Conservation (phyloP, 2,113 vertebrate species). For the Sander vitreus region DNA sequence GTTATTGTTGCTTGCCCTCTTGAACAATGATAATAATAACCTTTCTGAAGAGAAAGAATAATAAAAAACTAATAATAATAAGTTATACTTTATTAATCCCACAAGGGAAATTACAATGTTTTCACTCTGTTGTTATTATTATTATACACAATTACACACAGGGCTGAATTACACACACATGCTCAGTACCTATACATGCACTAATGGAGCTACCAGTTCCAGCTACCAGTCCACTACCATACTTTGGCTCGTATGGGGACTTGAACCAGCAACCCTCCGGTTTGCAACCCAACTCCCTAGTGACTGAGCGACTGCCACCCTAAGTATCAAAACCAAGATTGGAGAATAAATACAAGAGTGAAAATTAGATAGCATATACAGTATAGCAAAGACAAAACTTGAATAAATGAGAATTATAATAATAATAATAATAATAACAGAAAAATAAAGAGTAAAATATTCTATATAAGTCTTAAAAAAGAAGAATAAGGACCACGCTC, state of each 20-base stretch:
- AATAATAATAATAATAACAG: background rate
- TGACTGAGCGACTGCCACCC: too few relatives aligned
- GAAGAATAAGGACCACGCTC: background rate
- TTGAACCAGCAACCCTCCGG: too few relatives aligned
- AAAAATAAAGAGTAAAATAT: background rate
- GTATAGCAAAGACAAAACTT: background rate
- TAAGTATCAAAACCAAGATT: background rate
- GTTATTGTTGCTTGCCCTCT: conserved; percentile 16
- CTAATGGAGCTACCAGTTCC: too few relatives aligned
- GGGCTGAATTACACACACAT: too few relatives aligned
- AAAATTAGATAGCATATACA: background rate
- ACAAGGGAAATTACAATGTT: too few relatives aligned
- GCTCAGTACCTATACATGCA: too few relatives aligned
- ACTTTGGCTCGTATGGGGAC: too few relatives aligned
- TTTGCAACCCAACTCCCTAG: too few relatives aligned
- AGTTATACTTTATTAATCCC: too few relatives aligned
- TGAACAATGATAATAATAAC: conserved; percentile 11
- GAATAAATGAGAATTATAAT: background rate
- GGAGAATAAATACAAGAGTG: background rate
- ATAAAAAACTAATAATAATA: background rate
- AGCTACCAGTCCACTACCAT: too few relatives aligned
- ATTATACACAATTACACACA: too few relatives aligned
- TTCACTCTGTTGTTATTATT: too few relatives aligned
- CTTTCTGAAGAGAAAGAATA: background rate
- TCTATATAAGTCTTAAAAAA: background rate